Conservation (phyloP, 2,113 vertebrate genomes). For the Monarcha castaneiventris region DNA sequence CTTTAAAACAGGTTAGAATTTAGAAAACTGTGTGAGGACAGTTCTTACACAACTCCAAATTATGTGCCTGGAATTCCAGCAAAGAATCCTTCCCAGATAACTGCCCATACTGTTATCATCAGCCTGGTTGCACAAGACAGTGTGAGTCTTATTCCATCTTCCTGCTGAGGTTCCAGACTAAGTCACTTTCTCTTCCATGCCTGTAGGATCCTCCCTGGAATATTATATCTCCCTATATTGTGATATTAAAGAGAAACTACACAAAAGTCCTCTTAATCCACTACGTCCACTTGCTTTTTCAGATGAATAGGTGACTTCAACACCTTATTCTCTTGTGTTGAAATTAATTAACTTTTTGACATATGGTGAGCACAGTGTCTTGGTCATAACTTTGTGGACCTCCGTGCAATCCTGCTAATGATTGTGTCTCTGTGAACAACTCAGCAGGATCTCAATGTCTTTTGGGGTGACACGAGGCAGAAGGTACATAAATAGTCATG, state of each 20-base stretch:
- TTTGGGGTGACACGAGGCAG: background rate
- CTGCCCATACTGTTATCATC: background rate
- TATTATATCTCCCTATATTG: background rate
- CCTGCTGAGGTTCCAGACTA: background rate
- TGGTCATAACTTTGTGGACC: background rate
- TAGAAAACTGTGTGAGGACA: background rate
- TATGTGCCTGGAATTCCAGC: background rate
- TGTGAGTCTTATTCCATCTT: background rate
- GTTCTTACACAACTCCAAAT: background rate
- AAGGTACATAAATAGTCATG: background rate
- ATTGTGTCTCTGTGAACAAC: background rate
- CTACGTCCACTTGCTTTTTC: background rate
- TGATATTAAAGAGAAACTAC: background rate
- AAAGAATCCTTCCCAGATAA: background rate
- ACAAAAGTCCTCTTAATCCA: background rate
- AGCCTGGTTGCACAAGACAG: background rate
- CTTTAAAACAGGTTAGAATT: background rate
- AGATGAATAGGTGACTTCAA: background rate
- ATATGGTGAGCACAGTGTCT: background rate
- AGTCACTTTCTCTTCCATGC: accelerated
- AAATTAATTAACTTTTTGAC: background rate
- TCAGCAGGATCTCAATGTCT: background rate
- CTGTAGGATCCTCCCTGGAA: background rate
- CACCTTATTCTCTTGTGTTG: background rate
- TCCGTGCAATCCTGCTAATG: background rate